Base-by-base conservation (phyloP, 2,797 vertebrate species). In the Psittacula derbiana region DNA sequence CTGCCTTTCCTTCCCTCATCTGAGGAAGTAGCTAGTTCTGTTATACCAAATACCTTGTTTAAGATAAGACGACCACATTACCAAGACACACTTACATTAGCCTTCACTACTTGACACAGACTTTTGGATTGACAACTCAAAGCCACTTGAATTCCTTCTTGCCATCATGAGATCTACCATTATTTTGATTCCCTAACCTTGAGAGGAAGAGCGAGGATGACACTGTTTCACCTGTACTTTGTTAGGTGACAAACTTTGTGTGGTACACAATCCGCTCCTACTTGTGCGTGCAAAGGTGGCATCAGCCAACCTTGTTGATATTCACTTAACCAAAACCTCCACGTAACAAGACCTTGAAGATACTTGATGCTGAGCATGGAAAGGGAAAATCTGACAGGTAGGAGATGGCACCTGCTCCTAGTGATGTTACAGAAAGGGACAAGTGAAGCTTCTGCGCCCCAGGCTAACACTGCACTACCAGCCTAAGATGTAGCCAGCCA, bases 271-370 rank as follows among this genome's bases (percentile, higher is more conserved):
- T 11, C n/a, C 16, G 6, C 33, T 70, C 38, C 27, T 33, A 8
- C 2, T 0, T 2, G 1, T 1, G 1, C 3, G 10, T 27, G 31
- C 52, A 41, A 70, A 89, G 49, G 20, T 6, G 11, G 13, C 24
- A 49, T 20, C 50, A 86, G 27, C 16, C 50, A 90, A 27, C 21
- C n/a, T 38, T 24, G 20, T 10, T 27, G 7, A 38, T 7, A 46
- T 1, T 36, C 5, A 36, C 23, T 33, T 23, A 71, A 75, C 31
- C 38, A 53, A 61, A 69, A 75, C 9, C 25, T 65, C 49, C 38
- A 44, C 0, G 3, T 6, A 61, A n/a, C 31, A 53, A 60, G 20
- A 47, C 27, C 14, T 10, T 38, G 38, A 62, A 74, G 40, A 16
- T 21, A 25, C 12, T 27, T n/a, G 28, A 38, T 0, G 1, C 31